phyloP scores from a whole-genome alignment of 1,140 invertebrate species.

The Orchestia grillus region DNA sequence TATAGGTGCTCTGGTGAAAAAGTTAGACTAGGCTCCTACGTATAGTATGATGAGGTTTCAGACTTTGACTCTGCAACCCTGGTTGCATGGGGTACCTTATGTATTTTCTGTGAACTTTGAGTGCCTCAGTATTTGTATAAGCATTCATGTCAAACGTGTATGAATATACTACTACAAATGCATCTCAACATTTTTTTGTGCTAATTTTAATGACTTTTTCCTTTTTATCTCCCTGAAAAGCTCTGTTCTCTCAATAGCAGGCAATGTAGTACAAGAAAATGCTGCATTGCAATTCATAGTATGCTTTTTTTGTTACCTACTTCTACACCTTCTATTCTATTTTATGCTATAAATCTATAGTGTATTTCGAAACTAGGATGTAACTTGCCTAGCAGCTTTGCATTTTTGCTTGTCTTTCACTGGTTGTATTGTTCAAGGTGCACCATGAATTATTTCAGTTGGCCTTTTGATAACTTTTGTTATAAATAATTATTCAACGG shows the following conservation, averaged over 20 bases:
- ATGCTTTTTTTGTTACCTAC: neutral
- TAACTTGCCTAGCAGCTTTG: neutral
- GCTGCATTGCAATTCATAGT: neutral
- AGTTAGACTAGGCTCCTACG: no score
- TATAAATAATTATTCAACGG: neutral
- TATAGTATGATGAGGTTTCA: no score
- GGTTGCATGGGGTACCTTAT: neutral
- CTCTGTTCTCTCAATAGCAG: neutral
- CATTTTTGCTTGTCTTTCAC: neutral
- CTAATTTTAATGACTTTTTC: neutral
- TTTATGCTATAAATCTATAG: neutral
- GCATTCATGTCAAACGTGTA: neutral
- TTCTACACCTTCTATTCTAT: neutral
- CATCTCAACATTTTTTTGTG: neutral
- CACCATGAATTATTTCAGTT: neutral
- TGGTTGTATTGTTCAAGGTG: neutral
- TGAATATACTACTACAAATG: neutral
- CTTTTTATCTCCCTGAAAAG: neutral
- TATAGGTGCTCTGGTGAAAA: no score
- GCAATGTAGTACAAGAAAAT: neutral
- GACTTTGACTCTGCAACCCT: no score
- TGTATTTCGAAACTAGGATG: neutral
- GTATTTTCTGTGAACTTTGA: neutral
- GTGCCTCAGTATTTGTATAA: neutral
- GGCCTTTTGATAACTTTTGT: neutral